phyloP scores from a whole-genome alignment of 2,113 vertebrate genomes.

The Acanthochromis polyacanthus region DNA sequence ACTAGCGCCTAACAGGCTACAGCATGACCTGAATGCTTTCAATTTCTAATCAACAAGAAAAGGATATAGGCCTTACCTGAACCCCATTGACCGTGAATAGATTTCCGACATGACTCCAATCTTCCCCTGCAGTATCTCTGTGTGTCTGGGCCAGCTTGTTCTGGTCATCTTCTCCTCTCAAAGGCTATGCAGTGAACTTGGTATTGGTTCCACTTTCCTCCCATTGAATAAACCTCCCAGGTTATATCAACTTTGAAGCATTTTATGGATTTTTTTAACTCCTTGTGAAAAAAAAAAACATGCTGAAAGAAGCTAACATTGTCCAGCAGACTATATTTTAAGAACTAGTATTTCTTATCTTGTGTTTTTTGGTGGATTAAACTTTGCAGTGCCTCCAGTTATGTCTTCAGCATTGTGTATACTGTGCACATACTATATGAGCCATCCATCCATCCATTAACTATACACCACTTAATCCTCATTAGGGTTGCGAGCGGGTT shows the following conservation, averaged over 20 bases:
- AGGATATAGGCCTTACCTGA: background rate
- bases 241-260: background rate
- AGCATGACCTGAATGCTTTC: background rate
- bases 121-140: background rate
- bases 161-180: background rate
- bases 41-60: background rate
- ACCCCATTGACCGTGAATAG: background rate
- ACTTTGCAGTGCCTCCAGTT: background rate
- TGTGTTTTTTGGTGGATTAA: background rate
- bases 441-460: background rate
- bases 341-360: background rate
- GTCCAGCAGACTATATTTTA: background rate
- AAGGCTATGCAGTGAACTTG: background rate
- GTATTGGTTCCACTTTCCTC: background rate
- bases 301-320: background rate
- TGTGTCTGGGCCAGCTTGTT: background rate
- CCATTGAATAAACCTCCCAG: background rate
- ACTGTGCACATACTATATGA: background rate
- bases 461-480: no score
- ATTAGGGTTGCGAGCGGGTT: no score
- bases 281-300: background rate
- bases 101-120: background rate
- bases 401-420: background rate
- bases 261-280: constrained; percentile 4
- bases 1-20: background rate